Conservation (phyloP, 2,113 vertebrate genomes). For the Istiophorus platypterus region DNA sequence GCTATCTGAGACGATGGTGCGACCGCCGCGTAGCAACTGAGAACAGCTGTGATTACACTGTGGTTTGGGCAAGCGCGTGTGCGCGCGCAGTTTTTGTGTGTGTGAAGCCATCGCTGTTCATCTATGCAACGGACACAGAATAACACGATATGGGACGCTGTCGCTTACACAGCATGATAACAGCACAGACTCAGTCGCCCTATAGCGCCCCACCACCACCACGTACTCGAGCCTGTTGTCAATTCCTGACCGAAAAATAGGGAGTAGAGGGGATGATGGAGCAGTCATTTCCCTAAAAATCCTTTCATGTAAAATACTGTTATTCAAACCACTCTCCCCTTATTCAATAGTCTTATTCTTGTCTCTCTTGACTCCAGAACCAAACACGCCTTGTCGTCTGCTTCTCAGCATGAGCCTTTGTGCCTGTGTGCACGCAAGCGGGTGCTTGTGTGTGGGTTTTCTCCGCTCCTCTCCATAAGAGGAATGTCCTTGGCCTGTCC, state of each 20-base stretch:
- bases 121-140: conserved; percentile 55
- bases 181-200: conserved; percentile 60
- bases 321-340: conserved; percentile 74
- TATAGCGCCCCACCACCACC: conserved; percentile 34
- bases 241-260: conserved; percentile 69
- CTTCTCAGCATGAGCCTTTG: conserved; percentile 48
- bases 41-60: conserved; percentile 78
- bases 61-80: conserved; percentile 3
- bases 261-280: conserved; percentile 54
- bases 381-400: conserved; percentile 68
- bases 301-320: conserved; percentile 81
- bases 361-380: conserved; percentile 71
- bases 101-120: conserved; percentile 50
- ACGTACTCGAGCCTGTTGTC: conserved; percentile 55
- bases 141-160: conserved; percentile 64
- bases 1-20: conserved; percentile 73
- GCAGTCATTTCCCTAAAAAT: conserved; percentile 77
- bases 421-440: conserved; percentile 17
- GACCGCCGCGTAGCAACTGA: conserved; percentile 74
- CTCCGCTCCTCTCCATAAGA: conserved; percentile 59
- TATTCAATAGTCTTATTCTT: conserved; percentile 75
- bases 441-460: conserved; percentile 5
- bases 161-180: conserved; percentile 67
- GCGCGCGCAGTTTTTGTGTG: conserved; percentile 1
- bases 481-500: conserved; percentile 78